These are phyloP conservation scores for Jordanella pulchra DNA, from an alignment of 2,797 vertebrate species.

Conservation along the genomic window DNA sequence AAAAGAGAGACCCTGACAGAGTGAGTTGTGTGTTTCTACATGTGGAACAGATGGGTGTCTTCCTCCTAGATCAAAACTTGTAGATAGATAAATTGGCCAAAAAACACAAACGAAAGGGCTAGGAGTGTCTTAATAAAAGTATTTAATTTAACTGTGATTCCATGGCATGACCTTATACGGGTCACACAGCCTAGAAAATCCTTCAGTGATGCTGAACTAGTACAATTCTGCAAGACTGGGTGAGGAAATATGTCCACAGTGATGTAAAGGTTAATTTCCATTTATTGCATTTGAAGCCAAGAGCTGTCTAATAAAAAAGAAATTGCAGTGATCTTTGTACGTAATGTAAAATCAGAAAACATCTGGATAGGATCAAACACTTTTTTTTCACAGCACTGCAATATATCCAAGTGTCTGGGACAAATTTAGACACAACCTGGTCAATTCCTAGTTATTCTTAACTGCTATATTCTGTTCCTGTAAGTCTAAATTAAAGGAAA, in stretches of 20 bases:
- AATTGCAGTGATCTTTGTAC: not conserved
- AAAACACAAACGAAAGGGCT: not conserved
- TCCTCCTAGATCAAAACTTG: not conserved
- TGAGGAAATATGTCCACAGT: not conserved
- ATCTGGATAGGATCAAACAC: not conserved
- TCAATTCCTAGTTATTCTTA: not conserved
- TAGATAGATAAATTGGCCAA: not conserved
- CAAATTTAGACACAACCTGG: not conserved
- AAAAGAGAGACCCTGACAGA: constrained; percentile 26
- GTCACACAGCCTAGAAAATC: not conserved
- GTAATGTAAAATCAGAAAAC: not conserved
- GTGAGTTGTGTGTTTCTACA: constrained; percentile 26
- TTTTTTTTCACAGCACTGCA: not conserved
- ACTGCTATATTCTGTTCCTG: not conserved
- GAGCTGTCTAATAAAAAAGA: not conserved
- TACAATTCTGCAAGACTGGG: not conserved
- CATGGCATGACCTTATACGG: not conserved
- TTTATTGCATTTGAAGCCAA: not conserved
- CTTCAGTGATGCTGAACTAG: not conserved
- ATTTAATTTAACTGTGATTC: not conserved
- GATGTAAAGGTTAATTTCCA: not conserved
- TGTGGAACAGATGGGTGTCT: not conserved
- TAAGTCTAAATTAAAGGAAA: not conserved
- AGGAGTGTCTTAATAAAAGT: not conserved
- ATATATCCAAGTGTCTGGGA: no score